Conservation (phyloP, 2,888 invertebrate species). For the Catocala nupta region DNA sequence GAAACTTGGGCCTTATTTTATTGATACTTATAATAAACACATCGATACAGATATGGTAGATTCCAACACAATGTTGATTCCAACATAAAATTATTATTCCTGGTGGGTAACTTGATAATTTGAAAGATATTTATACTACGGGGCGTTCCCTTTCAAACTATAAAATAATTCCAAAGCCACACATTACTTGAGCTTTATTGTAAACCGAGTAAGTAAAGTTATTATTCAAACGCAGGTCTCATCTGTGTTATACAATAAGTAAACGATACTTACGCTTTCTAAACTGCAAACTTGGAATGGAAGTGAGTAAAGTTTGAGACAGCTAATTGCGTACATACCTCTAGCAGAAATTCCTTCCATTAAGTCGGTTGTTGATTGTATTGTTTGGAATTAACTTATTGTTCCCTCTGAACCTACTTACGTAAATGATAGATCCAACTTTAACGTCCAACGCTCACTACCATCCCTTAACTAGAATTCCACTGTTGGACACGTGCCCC, state of each 20-base stretch:
- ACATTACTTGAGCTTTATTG: background rate
- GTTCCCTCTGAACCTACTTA: conserved; percentile 25
- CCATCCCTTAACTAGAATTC: too few species aligned
- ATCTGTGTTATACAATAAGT: conserved; percentile 43
- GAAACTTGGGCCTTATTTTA: too few species aligned
- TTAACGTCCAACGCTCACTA: conserved; percentile 5
- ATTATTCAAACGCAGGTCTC: conserved; percentile 31
- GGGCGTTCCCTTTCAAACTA: too few species aligned
- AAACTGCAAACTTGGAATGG: conserved; percentile 37
- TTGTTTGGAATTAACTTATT: conserved; percentile 48
- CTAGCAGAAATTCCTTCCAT: conserved; percentile 45
- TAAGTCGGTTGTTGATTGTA: conserved; percentile 49
- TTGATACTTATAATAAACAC: too few species aligned
- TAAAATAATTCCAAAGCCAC: conserved; percentile 2
- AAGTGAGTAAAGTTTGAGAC: conserved; percentile 45
- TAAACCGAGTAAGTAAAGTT: conserved; percentile 10
- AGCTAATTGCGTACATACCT: conserved; percentile 51
- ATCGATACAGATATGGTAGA: too few species aligned
- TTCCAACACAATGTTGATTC: too few species aligned
- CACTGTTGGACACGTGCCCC: too few species aligned
- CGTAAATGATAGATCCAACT: conserved; percentile 23
- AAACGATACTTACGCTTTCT: conserved; percentile 41
- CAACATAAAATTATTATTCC: too few species aligned
- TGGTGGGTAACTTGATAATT: too few species aligned
- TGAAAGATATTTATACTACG: too few species aligned